Evolutionary conservation across 2,113 vertebrate genomes (phyloP), one percentile per base, ranked within the genome.

Genomic region (Physeter macrocephalus): DNA sequence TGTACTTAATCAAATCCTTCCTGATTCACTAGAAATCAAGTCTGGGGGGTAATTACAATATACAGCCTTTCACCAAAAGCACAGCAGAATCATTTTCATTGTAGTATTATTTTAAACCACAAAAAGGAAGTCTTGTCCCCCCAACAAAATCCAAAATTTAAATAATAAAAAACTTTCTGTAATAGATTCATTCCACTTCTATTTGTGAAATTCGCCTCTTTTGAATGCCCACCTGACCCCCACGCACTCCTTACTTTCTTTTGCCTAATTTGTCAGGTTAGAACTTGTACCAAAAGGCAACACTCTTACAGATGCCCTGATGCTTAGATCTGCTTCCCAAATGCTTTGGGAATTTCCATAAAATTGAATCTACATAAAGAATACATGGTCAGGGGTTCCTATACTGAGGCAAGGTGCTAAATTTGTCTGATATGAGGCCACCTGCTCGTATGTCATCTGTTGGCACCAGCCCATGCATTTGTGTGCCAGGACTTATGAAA

Each of bases 401-500:
- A 23, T 6, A 41, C 36, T 5, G 59, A 90, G 71, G 62, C 46
- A 61, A 83, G 85, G 82, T 92, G 78, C 92, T 96, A 74, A 83
- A 93, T 91, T 61, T 84, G 82, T 85, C 88, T 36, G 23, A 20
- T 87, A 20, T 31, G 46, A 96, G 77, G 74, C 97, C 96, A 98
- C 93, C 96, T 97, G 96, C 75, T 94, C 41, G 0, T 62, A n/a
- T 95, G 95, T 96, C 83, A 91, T 93, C 61, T 0, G 13, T 64
- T 97, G 97, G 97, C 96, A 96, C n/a, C 27, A 7, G 67, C 64
- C 67, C 62, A 46, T 4, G 5, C 27, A 0, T 57, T n/a, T 2
- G 3, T 54, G 94, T 94, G 94, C 97, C 95, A 95, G 84, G 81
- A 80, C 66, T 14, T 29, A 52, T 36, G 87, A 96, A 85, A 91